These are phyloP conservation scores for Sphaerodactylus townsendi DNA, from an alignment of 2,113 vertebrate species.

Conservation along the genomic window DNA sequence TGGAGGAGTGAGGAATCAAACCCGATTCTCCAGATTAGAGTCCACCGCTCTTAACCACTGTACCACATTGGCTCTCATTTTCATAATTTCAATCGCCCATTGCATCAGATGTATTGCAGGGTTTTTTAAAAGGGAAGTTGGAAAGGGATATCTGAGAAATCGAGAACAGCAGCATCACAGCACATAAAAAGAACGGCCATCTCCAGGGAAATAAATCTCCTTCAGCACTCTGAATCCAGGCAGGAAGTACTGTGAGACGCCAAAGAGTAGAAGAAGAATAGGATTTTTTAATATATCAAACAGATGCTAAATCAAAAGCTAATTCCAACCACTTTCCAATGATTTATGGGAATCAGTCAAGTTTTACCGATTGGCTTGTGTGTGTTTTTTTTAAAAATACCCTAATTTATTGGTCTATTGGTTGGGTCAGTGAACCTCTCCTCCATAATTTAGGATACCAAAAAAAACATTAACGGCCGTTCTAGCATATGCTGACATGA, in stretches of 20 bases:
- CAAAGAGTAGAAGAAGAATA: conserved; percentile 60
- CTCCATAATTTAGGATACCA: conserved; percentile 66
- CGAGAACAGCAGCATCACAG: conserved; percentile 56
- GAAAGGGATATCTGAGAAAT: conserved; percentile 25
- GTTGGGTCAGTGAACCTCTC: conserved; percentile 61
- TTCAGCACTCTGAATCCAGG: conserved; percentile 46
- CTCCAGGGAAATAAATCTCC: conserved; percentile 71
- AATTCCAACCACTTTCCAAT: conserved; percentile 68
- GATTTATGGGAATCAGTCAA: conserved; percentile 73
- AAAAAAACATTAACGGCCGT: conserved; percentile 59
- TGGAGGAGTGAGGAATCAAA: no score
- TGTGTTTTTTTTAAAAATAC: conserved; percentile 61
- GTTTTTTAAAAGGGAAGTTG: neutral
- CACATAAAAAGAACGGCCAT: conserved; percentile 59
- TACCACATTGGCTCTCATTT: no score
- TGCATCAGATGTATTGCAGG: neutral
- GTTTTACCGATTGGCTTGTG: conserved; percentile 67
- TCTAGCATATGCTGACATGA: conserved; percentile 32
- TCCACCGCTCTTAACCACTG: no score
- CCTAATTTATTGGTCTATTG: conserved; percentile 68
- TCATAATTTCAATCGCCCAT: neutral
- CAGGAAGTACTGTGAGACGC: conserved; percentile 65
- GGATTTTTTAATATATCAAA: conserved; percentile 62
- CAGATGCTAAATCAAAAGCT: conserved; percentile 71
- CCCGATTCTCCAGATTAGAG: no score